Percentiles rank a stretch among this genome's conserved stretches.
Evolutionary conservation across 2,113 vertebrate genomes (phyloP).

Genomic region (Archocentrus centrarchus): DNA sequence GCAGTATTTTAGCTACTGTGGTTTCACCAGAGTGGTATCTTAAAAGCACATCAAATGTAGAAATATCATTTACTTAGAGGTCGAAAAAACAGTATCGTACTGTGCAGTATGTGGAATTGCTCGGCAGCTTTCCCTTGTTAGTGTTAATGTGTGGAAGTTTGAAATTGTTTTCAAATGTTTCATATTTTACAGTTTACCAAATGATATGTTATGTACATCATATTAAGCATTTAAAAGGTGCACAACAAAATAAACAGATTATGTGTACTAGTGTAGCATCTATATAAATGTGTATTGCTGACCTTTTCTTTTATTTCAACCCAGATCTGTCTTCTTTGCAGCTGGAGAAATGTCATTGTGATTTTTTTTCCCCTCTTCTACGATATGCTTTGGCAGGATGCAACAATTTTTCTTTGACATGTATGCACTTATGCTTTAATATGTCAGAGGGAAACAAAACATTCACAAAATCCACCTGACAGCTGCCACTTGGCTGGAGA

Average conservation of each 20-base stretch:
- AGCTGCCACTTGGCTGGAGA: conserved; percentile 52
- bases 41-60: conserved; percentile 59
- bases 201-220: background rate
- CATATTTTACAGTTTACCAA: background rate
- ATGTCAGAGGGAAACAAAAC: conserved; percentile 46
- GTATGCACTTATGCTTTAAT: conserved; percentile 47
- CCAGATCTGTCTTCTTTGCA: conserved; percentile 52
- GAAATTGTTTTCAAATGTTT: conserved; percentile 15
- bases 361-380: background rate
- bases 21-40: conserved; percentile 53
- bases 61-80: conserved; percentile 52
- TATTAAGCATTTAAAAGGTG: conserved; percentile 28
- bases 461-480: conserved; percentile 60
- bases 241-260: conserved; percentile 36
- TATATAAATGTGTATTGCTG: background rate
- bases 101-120: background rate
- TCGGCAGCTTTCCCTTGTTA: conserved; percentile 28
- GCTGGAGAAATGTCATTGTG: conserved; percentile 49
- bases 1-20: conserved; percentile 50
- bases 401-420: conserved; percentile 45
- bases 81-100: background rate
- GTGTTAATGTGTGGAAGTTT: conserved; percentile 11
- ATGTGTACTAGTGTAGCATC: conserved; percentile 28
- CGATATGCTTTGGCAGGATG: conserved; percentile 43
- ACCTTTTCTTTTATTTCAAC: conserved; percentile 48